Evolutionary conservation across 1,140 invertebrate species (phyloP), one percentile per base, ranked within the genome.

Genomic region (Lepidurus apus): DNA sequence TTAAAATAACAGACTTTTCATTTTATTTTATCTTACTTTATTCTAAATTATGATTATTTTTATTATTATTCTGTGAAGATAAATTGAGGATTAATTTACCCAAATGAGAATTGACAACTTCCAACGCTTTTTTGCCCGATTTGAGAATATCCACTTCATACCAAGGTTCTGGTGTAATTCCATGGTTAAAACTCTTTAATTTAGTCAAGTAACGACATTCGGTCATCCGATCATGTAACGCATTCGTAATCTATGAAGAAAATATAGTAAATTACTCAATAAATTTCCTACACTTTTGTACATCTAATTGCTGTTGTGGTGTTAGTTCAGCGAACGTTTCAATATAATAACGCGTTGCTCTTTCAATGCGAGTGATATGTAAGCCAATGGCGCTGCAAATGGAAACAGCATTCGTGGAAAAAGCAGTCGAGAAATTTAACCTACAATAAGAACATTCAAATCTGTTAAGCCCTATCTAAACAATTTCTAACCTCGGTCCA

Each of bases 381-480:
- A 97, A 84, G 8, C 93, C 91, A 75, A 96, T 88, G 80, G 94
- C 92, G 80, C 91, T 88, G 84, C 94, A 97, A 81, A 98, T 97
- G 43, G 95, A 95, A 5, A 98, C 93, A 75, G 95, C 94, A 87
- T 98, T 98, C 80, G 94, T 97, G 1, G 95, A 98, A 83, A 95
- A 95, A 0, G 96, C 91, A 53, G 96, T 97, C 10, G 94, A 96
- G 85, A 97, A 97, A 85, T 96, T 97, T 79, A 96, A 89, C 83
- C 94, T 93, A 84, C 74, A 85, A 87, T 84, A 79, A 79, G 13
- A 21, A 65, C 17, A 65, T 7, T 17, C 21, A 65, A 17, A 65
- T 21, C 53, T 7, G 6, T 65, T 65, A 65, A 21, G 8, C 21
- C 7, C 17, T 7, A 65, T 13, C 0, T 11, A 65, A n/a, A n/a